Evolutionary conservation across 2,113 vertebrate genomes (phyloP).

Genomic region (Strigops habroptila): DNA sequence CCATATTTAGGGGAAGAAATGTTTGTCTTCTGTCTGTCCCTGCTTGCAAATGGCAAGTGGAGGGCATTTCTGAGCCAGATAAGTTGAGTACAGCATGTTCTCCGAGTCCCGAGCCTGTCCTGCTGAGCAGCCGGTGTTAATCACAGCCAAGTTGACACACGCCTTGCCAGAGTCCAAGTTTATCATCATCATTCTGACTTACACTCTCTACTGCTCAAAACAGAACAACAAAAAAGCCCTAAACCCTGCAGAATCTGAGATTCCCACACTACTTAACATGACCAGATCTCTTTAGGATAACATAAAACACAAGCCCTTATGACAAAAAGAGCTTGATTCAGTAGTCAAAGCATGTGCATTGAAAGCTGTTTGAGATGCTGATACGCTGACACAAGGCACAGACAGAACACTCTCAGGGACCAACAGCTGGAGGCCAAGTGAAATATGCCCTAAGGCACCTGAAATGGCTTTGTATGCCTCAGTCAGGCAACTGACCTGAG

Average conservation of each 20-base stretch:
- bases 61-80: constrained; percentile 40
- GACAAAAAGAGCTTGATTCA: neutral
- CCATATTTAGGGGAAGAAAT: constrained; percentile 50
- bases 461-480: neutral
- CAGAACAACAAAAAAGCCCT: neutral
- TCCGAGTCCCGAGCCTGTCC: neutral
- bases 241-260: neutral
- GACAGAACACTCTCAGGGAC: neutral
- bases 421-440: neutral
- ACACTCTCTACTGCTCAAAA: neutral
- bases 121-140: neutral
- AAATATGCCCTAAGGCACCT: neutral
- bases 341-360: neutral
- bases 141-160: neutral
- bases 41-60: constrained; percentile 44
- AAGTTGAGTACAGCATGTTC: constrained; percentile 46
- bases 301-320: neutral
- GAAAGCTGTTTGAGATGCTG: neutral
- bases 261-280: neutral
- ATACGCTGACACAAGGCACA: neutral
- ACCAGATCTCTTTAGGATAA: neutral
- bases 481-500: neutral
- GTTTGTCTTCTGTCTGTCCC: constrained; percentile 53
- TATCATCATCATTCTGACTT: neutral
- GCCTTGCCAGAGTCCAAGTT: neutral